Evolutionary conservation across 1,140 invertebrate species (phyloP), one percentile per base, ranked within the genome.

Genomic region (Battus philenor): DNA sequence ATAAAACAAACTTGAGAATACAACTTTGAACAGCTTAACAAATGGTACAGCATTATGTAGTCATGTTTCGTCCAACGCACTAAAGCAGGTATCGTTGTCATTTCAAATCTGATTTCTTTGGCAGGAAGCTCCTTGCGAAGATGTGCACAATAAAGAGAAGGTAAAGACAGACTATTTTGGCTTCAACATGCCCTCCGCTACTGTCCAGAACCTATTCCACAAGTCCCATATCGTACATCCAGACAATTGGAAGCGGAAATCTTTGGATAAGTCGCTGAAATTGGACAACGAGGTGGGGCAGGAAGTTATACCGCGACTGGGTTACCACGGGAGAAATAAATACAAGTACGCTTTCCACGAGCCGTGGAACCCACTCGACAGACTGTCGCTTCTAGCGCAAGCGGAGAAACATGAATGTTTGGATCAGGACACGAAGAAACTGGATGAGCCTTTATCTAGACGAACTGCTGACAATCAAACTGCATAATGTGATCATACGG

Each of bases 21-120:
- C 16, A 20, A n/a, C n/a, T n/a, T n/a, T n/a, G n/a, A n/a, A n/a
- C 18, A 3, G 6, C 18, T 20, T 20, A 20, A 20, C 2, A 2
- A 20, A 20, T 20, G 18, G 18, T 20, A 20, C 2, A 20, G 18
- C 18, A 20, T 20, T 6, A 6, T 20, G 6, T 6, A 20, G 18
- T 20, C 6, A 20, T 53, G 54, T 70, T 78, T 81, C 71, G 78
- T 82, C 75, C 55, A 82, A 77, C 75, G 78, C 78, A 82, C 78
- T 74, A 54, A 57, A 53, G 45, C 20, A 43, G 31, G 22, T 39
- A 22, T 34, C 29, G 9, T 36, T 22, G 34, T 36, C 17, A 10
- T 27, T 27, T 47, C 36, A 55, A 55, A 39, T 44, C 10, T 57
- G 36, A 51, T 36, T 77, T 77, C 62, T 68, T 79, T 60, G 62